Evolutionary conservation across 2,888 invertebrate genomes (phyloP).

Genomic region (Formica aserva): DNA sequence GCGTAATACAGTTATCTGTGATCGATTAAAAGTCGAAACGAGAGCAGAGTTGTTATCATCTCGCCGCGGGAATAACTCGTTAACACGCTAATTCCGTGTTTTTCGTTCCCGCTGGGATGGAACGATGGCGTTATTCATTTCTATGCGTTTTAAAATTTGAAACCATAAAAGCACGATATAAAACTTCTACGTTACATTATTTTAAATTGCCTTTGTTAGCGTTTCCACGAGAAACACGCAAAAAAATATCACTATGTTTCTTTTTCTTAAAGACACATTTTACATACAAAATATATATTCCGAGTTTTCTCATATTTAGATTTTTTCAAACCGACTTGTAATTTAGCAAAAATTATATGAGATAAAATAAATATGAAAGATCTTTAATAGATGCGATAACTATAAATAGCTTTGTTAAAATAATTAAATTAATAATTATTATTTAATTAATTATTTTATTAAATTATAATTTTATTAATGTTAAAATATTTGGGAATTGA

Average conservation of each 20-base stretch:
- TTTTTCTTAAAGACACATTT: no score
- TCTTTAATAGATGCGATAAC: not conserved
- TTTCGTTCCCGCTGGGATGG: not conserved
- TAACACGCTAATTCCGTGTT: constrained; percentile 4
- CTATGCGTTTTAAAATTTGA: not conserved
- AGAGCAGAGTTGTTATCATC: constrained; percentile 10
- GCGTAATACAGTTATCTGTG: constrained; percentile 10
- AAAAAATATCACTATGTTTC: not conserved
- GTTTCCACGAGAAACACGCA: not conserved
- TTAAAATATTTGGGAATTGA: not conserved
- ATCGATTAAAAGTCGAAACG: constrained; percentile 25
- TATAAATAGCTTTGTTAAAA: not conserved
- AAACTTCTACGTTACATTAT: not conserved
- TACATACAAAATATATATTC: not conserved
- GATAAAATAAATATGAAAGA: not conserved
- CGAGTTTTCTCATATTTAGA: not conserved
- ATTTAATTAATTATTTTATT: not conserved
- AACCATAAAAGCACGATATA: not conserved
- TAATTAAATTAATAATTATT: not conserved
- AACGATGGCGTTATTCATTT: not conserved
- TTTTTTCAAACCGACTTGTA: not conserved
- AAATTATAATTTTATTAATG: not conserved
- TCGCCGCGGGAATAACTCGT: not conserved
- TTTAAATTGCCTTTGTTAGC: not conserved
- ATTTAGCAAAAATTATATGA: not conserved